A percentile compares a stretch with the other conserved stretches of the same genome.
Evolutionary conservation across 2,888 invertebrate species (phyloP).

Genomic region (Didymodactylos carnosus): DNA sequence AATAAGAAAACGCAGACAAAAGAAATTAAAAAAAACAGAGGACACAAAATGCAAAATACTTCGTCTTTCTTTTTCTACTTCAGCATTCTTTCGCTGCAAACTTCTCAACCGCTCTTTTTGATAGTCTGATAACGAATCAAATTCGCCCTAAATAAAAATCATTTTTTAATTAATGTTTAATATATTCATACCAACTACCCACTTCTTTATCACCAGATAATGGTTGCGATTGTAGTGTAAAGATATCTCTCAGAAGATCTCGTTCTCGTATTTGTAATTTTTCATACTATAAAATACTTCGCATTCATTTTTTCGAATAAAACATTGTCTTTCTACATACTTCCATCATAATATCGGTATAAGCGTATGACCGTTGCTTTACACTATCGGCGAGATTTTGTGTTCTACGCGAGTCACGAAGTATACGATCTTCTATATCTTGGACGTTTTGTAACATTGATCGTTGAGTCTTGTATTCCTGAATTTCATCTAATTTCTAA

Average conservation of each 20-base stretch:
- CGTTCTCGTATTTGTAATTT: slow-evolving; percentile 3
- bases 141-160: too few relatives aligned
- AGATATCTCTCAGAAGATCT: slow-evolving; percentile 5
- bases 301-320: background rate
- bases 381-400: background rate
- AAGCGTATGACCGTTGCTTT: background rate
- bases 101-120: background rate
- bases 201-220: background rate
- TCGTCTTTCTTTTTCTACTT: background rate
- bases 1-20: background rate
- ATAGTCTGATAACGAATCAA: too few relatives aligned
- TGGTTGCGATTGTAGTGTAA: background rate
- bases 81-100: background rate
- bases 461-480: background rate
- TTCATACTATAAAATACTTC: background rate
- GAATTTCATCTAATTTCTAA: background rate
- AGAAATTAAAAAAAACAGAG: background rate
- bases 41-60: background rate
- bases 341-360: background rate
- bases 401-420: background rate
- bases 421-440: background rate
- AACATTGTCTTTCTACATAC: background rate
- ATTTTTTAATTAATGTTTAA: too few relatives aligned
- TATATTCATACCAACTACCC: background rate
- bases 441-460: background rate